These are phyloP conservation scores for Eriocheir sinensis DNA, from an alignment of 1,140 invertebrate genomes.

Conservation along the genomic window DNA sequence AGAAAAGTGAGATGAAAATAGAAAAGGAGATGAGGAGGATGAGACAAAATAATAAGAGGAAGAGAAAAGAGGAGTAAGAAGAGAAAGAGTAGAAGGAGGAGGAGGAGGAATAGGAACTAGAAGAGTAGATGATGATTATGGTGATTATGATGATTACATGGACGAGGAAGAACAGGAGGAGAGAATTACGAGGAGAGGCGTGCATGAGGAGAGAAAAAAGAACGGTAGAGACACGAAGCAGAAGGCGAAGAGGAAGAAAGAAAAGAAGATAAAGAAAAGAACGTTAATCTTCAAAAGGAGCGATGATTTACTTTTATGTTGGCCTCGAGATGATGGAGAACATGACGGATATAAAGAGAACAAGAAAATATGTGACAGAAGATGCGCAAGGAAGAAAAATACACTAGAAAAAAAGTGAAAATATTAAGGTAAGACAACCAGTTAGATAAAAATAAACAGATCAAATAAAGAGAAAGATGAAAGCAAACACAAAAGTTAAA, in stretches of 20 bases:
- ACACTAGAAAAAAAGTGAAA: neutral
- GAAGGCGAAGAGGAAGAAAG: neutral
- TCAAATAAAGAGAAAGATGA: neutral
- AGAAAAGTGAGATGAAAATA: neutral
- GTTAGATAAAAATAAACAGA: neutral
- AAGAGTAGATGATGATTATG: too few species aligned
- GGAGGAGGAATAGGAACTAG: too few species aligned
- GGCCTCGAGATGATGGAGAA: neutral
- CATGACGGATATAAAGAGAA: neutral
- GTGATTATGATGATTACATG: too few species aligned
- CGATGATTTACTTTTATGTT: neutral
- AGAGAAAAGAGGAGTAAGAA: neutral
- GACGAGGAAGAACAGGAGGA: too few species aligned
- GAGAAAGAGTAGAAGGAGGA: neutral
- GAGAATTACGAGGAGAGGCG: too few species aligned
- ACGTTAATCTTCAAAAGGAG: neutral
- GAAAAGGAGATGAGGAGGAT: neutral
- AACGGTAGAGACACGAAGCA: too few species aligned
- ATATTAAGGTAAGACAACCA: neutral
- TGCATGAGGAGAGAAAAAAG: too few species aligned
- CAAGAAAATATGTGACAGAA: neutral
- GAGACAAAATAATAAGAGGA: too few species aligned
- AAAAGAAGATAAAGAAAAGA: neutral
- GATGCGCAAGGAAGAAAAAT: too few species aligned
- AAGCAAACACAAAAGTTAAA: too few species aligned